Conservation (phyloP, 2,888 invertebrate species). For the Coelinius sp. region DNA sequence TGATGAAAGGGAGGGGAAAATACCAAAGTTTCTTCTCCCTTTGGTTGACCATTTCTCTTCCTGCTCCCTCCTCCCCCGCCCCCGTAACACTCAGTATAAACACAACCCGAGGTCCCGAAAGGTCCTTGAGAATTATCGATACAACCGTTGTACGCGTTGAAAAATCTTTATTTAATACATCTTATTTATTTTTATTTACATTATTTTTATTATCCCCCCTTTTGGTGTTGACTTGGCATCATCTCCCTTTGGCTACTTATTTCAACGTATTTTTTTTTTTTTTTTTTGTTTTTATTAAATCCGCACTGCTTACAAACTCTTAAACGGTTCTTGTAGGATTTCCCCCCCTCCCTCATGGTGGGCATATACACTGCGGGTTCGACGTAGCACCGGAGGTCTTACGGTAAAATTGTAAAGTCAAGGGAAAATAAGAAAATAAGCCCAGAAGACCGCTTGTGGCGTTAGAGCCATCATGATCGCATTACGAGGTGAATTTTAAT, state of each 20-base stretch:
- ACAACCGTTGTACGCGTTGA: slow-evolving; percentile 32
- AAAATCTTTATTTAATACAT: neutral
- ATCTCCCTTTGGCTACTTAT: neutral
- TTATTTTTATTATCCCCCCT: slow-evolving; percentile 17
- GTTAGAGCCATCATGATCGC: slow-evolving; percentile 11
- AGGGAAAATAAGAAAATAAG: slow-evolving; percentile 1
- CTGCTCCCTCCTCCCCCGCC: too few relatives aligned
- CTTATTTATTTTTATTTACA: neutral
- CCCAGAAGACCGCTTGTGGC: slow-evolving; percentile 8
- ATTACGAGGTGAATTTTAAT: slow-evolving; percentile 14
- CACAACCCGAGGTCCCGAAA: slow-evolving; percentile 27
- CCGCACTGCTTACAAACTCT: neutral
- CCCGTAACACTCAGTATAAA: slow-evolving; percentile 42
- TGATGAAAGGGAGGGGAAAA: neutral
- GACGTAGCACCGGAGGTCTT: slow-evolving; percentile 1
- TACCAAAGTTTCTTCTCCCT: neutral
- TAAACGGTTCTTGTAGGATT: slow-evolving; percentile 6
- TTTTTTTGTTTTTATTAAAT: neutral
- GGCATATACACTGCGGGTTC: neutral
- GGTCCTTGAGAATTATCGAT: slow-evolving; percentile 36
- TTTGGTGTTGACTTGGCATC: neutral
- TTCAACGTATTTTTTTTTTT: neutral
- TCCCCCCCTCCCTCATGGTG: too few relatives aligned
- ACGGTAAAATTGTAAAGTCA: slow-evolving; percentile 17
- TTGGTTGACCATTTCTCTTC: slow-evolving; percentile 24